Base-by-base conservation (phyloP, 2,888 invertebrate genomes). In the Drosophila heteroneura region DNA sequence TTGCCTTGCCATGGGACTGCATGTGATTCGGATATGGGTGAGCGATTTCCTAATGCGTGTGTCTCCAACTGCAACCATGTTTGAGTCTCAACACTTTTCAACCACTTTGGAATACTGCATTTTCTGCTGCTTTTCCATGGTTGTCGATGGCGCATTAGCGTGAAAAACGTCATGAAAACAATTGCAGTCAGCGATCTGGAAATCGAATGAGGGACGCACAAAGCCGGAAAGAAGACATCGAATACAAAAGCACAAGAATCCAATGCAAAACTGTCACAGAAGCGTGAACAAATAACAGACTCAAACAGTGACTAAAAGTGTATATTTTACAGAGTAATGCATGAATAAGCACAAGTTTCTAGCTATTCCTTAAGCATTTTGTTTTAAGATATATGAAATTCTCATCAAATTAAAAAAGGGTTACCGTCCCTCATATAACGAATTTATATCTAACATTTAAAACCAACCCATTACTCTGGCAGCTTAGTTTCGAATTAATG, bases 151-250 rank as follows among this genome's bases (percentile, higher is more conserved):
- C 64, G 70, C 64, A 73, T 37, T 30, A 58, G 35, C 52, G 57
- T 59, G 65, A 68, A 74, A 74, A 62, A 70, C 67, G 76, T 57
- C 54, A 41, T 33, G 49, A 26, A 72, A 72, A 72, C 63, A 62
- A 65, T 68, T 61, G 72, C 74, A 59, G 56, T 74, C 87, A 76
- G 71, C 82, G 80, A 83, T 75, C 78, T 79, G 83, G 76, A 76
- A 85, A 89, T 77, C 41, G 19, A 33, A n/a, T 12, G 47, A 66
- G 70, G 63, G 75, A 60, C 67, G 35, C 51, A 41, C 4, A 61
- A 52, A 62, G 53, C 52, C 60, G 51, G 56, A 33, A 57, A 57
- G 32, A 44, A 49, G 14, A 16, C 22, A 51, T 39, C n/a, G 41
- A 44, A 37, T 19, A 26, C 44, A 47, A 62, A 62, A 64, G 33